Base-by-base conservation (phyloP, 2,888 invertebrate species). In the Dynastes maya region DNA sequence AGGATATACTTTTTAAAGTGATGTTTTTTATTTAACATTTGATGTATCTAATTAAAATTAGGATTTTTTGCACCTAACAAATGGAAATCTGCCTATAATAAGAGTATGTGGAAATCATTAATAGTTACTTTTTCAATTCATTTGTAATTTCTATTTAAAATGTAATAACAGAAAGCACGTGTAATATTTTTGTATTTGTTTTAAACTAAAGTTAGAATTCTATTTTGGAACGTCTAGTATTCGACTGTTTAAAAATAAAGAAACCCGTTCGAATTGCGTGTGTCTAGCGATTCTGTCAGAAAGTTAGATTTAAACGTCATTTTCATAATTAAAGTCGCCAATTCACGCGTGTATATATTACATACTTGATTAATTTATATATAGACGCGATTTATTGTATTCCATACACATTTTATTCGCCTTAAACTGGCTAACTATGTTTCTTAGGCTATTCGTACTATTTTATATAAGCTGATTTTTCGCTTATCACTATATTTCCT, bases 161-260 rank as follows among this genome's bases (percentile, higher is more conserved):
- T 16, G 37, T 16, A 67, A 67, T 45, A 65, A 40, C 65, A 55
- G 37, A 51, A 70, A 70, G n/a, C 32, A 37, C 37, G 55, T 40
- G 9, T 58, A 55, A 64, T 76, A 64, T 64, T 63, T 76, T 76
- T 76, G 76, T 53, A 64, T 67, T 76, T 76, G 51, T 76, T 76
- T 76, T 67, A 53, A 64, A 76, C 76, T 76, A 76, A 65, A 76
- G 65, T 76, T 76, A 76, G 76, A 76, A 51, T 76, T 76, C 76
- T 76, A 76, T 64, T 76, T 76, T 32, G 53, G 65, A 65, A 32
- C 53, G 76, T 76, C 76, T 76, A 76, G 76, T 76, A 53, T 76
- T 64, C 76, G 29, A 40, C 55, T 71, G 71, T 71, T 71, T 71
- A 71, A 71, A 71, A 71, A 71, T 71, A 71, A 71, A 71, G 71